Base-by-base conservation (phyloP, 2,888 invertebrate genomes). In the Syritta pipiens region DNA sequence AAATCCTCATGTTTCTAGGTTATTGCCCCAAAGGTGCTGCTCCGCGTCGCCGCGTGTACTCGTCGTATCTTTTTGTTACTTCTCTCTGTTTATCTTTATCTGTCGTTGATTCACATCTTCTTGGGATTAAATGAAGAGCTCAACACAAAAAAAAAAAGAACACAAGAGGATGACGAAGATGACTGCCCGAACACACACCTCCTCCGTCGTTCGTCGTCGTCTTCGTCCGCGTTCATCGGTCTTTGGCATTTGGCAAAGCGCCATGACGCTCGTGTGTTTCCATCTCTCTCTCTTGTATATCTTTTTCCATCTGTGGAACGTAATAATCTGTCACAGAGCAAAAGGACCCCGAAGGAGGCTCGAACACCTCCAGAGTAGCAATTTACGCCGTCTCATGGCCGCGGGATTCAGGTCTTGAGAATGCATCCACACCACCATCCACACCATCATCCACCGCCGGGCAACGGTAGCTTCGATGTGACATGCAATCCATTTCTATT, bases 401-500 rank as follows among this genome's bases (percentile, higher is more conserved):
- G 30, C 30, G 12, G 17, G 1, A 9, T 17, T 30, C 5, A 30
- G 19, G 30, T n/a, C 26, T 26, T 6, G 9, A 5, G 6, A 26
- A 26, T 26, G 30, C 14, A 28, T 19, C 19, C 19, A 55, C 20
- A 32, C 53, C 20, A 51, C 20, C 51, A 6, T 4, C 20, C 32
- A 35, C 19, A 20, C n/a, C n/a, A n/a, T n/a, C n/a, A n/a, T n/a
- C n/a, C n/a, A n/a, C n/a, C n/a, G n/a, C n/a, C n/a, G n/a, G n/a
- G 48, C 53, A 65, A 77, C 77, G 72, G 77, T 71, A 77, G 77
- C 77, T 65, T 44, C 65, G 46, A 55, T 79, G 79, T 79, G 79
- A 79, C 79, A 79, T 74, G 79, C 74, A 79, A 74, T 79, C 62
- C 79, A 74, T 79, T 79, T 79, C 67, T 79, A 79, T 79, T 79